These are phyloP conservation scores for Megalurothrips usitatus DNA, from an alignment of 2,888 invertebrate genomes.

Conservation along the genomic window DNA sequence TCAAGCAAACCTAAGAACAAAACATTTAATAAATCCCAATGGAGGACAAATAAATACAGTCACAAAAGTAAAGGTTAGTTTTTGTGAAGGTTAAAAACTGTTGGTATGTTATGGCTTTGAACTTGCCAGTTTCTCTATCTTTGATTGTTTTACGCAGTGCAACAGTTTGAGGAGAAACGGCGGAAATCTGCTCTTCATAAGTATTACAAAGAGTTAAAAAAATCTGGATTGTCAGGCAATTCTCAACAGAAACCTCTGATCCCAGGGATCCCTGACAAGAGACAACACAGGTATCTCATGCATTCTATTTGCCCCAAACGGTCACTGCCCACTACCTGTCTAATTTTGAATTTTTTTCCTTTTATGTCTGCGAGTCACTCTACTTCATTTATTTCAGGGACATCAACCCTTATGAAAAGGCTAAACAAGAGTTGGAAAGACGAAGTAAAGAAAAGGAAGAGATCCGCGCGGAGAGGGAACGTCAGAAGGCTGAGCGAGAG, in stretches of 20 bases:
- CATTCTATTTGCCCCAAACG: neutral
- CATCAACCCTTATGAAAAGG: neutral
- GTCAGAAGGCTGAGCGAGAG: neutral
- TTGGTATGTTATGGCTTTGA: neutral
- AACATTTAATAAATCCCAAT: neutral
- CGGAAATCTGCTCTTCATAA: neutral
- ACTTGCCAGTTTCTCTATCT: neutral
- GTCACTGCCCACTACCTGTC: neutral
- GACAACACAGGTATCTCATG: neutral
- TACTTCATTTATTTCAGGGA: neutral
- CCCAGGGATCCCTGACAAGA: neutral
- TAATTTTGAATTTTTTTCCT: neutral
- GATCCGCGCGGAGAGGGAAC: neutral
- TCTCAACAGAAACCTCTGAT: neutral
- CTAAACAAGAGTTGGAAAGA: neutral
- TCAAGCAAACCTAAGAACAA: slow-evolving; percentile 47
- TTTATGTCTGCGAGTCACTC: neutral
- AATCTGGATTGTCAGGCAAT: neutral
- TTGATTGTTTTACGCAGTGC: neutral
- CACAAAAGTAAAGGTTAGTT: slow-evolving; percentile 1
- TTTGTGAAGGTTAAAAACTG: neutral
- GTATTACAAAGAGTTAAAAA: neutral
- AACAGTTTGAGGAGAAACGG: neutral
- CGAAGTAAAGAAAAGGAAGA: neutral
- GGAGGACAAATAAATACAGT: neutral